Evolutionary conservation across 2,888 invertebrate species (phyloP).

Genomic region (Lathronympha strigana): DNA sequence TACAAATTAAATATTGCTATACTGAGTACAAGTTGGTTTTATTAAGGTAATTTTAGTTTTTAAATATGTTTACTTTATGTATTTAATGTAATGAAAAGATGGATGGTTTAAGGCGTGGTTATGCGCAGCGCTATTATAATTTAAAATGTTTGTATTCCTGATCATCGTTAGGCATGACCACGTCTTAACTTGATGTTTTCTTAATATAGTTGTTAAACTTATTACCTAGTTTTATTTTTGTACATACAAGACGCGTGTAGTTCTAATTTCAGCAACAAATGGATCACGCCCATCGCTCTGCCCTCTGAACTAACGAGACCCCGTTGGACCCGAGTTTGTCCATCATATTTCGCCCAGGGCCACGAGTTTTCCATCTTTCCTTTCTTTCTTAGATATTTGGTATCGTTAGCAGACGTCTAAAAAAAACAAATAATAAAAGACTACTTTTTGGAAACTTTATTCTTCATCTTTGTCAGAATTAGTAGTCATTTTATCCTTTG

Average conservation of each 20-base stretch:
- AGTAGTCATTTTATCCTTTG: conserved; percentile 17
- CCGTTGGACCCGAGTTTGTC: no score
- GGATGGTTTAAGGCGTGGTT: conserved; percentile 10
- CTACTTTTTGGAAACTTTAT: conserved; percentile 1
- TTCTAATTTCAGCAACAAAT: no score
- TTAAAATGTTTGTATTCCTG: neutral
- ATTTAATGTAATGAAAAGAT: conserved; percentile 11
- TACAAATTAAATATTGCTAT: neutral
- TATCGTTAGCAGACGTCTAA: no score
- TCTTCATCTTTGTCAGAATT: neutral
- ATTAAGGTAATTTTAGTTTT: conserved; percentile 31
- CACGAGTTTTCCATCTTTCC: no score
- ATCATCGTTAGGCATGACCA: conserved; percentile 1
- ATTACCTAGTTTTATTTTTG: conserved; percentile 12
- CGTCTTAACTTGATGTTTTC: conserved; percentile 8
- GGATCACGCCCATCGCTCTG: no score
- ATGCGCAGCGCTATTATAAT: neutral
- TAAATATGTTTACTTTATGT: conserved; percentile 16
- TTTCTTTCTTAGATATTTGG: no score
- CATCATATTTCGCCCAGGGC: no score
- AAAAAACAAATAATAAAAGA: no score
- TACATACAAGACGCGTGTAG: neutral
- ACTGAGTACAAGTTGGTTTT: conserved; percentile 28
- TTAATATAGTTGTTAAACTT: conserved; percentile 37
- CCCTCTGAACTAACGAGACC: no score